Conservation (phyloP, 2,888 invertebrate species). For the Ypsolopha scabrella region DNA sequence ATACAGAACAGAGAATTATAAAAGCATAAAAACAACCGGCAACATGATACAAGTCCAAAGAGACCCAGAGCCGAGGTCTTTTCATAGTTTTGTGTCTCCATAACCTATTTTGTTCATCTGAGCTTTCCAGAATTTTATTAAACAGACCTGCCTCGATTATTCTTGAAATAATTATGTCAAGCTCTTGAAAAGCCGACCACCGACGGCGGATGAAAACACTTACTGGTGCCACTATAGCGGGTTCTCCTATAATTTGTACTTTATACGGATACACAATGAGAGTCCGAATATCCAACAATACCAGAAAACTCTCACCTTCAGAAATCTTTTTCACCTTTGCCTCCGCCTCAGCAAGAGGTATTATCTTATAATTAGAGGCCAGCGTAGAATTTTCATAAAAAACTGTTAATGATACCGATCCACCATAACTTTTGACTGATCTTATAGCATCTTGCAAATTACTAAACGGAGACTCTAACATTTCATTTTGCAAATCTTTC, state of each 20-base stretch:
- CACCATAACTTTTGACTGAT: conserved; percentile 27
- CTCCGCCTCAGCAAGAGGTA: conserved; percentile 15
- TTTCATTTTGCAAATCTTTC: conserved; percentile 23
- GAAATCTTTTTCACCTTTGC: conserved; percentile 19
- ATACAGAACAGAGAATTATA: conserved; percentile 19
- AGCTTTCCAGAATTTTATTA: conserved; percentile 12
- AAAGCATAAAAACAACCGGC: conserved; percentile 33
- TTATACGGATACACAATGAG: conserved; percentile 13
- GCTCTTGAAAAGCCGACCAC: conserved; percentile 29
- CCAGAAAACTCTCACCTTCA: conserved; percentile 27
- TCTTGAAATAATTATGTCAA: conserved; percentile 17
- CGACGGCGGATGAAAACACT: conserved; percentile 33
- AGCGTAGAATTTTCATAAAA: conserved; percentile 23
- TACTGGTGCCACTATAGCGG: conserved; percentile 18
- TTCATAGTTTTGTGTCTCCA: neutral
- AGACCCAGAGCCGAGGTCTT: conserved; percentile 3
- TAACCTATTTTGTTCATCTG: neutral
- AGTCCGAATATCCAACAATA: conserved; percentile 19
- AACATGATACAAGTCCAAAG: conserved; percentile 22
- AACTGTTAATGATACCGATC: conserved; percentile 16
- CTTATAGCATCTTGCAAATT: conserved; percentile 25
- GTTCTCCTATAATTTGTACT: conserved; percentile 26
- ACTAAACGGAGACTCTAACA: conserved; percentile 27
- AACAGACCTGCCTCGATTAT: conserved; percentile 28
- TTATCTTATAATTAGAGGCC: conserved; percentile 16